Evolutionary conservation across 2,797 vertebrate species (phyloP), one percentile per base, ranked within the genome.

Genomic region (Pitangus sulphuratus): DNA sequence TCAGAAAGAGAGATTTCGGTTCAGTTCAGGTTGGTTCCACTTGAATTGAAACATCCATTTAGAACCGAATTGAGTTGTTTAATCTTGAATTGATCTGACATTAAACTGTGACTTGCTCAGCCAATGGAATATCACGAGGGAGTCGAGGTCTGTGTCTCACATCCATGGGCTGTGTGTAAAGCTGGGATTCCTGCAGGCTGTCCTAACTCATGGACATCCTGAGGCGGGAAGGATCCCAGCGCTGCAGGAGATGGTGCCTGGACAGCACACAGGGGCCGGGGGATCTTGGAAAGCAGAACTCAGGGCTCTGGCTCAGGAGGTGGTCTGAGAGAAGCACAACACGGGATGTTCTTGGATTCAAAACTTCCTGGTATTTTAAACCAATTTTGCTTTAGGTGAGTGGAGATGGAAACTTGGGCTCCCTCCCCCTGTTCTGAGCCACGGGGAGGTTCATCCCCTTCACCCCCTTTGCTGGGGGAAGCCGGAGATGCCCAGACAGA

Each of bases 201-300:
- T 50, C 24, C 64, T 37, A 30, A 1, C 44, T 22, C 45, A 8
- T 1, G 7, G 56, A 12, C 14, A 4, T 6, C 30, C 40, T 8
- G 6, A 5, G 22, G 10, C 0, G 6, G 64, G 31, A 39, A 16
- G 57, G 12, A 33, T 19, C 35, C 50, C 24, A 6, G 50, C 7
- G 39, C 56, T 61, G 2, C 82, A 22, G 65, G 74, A 47, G 48
- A 7, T 4, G 17, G 5, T 24, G 44, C 58, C 35, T 8, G 30
- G 26, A 26, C 2, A 2, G 35, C 30, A 8, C 0, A 0, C 14
- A 1, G 5, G 1, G 33, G 11, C 22, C 61, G 17, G 2, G 4
- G 2, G 4, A 13, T 5, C 66, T 58, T n/a, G n/a, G 51, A 68
- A 58, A 71, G 79, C 65, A 68, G n/a, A 64, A 25, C 57, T 19